Percentiles rank a stretch among this genome's conserved stretches.
These are phyloP conservation scores for Chymomyza caudatula DNA, from an alignment of 2,888 invertebrate genomes.

Conservation along the genomic window DNA sequence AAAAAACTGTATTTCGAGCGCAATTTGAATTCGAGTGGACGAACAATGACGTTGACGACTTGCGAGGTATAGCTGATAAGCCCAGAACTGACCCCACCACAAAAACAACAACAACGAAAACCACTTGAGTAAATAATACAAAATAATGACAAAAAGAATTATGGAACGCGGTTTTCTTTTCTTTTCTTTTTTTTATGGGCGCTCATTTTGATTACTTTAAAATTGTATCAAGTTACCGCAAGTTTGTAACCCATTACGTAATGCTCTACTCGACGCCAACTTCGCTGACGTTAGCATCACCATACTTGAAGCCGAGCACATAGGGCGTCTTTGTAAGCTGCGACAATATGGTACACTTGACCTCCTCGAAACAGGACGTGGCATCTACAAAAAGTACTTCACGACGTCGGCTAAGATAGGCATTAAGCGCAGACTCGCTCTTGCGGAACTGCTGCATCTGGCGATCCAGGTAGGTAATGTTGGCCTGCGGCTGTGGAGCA, in stretches of 20 bases:
- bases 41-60: not conserved
- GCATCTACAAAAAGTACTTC: slow-evolving; percentile 67
- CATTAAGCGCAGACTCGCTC: slow-evolving; percentile 46
- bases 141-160: slow-evolving; percentile 37
- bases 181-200: not conserved
- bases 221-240: not conserved
- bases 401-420: slow-evolving; percentile 63
- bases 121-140: slow-evolving; percentile 60
- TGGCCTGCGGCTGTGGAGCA: slow-evolving; percentile 54
- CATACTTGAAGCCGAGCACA: slow-evolving; percentile 64
- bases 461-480: slow-evolving; percentile 50
- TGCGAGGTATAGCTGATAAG: slow-evolving; percentile 32
- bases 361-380: slow-evolving; percentile 42
- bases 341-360: slow-evolving; percentile 58
- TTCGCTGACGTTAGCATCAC: slow-evolving; percentile 31
- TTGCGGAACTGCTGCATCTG: slow-evolving; percentile 67
- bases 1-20: not conserved
- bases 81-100: slow-evolving; percentile 27
- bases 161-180: slow-evolving; percentile 31
- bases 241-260: not conserved
- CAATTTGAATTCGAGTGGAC: not conserved
- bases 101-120: slow-evolving; percentile 15
- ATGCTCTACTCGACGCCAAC: not conserved
- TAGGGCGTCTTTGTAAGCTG: slow-evolving; percentile 61
- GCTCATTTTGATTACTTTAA: not conserved